Evolutionary conservation across 2,113 vertebrate genomes (phyloP), one percentile per base, ranked within the genome.

Genomic region (Ceyx cyanopectus): DNA sequence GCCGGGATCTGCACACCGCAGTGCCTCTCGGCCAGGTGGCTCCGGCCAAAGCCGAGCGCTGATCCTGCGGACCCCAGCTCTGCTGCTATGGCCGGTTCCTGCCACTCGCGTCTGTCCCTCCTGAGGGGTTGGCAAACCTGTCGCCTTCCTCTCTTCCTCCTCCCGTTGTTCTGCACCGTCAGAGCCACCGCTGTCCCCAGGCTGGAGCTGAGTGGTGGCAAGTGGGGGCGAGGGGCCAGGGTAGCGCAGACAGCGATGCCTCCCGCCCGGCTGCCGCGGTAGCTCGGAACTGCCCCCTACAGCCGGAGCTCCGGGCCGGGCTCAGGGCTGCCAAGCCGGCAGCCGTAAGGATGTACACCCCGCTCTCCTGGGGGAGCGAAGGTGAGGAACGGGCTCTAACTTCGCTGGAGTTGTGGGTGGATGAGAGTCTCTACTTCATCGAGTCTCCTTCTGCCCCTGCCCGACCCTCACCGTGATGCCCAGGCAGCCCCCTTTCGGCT

Each of bases 371-470:
- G 9, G 41, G 41, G 16, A 87, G 76, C 7, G n/a, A 65, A 56
- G 68, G 30, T 61, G 83, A 89, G 81, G 63, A 79, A 54, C 6
- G 46, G 56, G 43, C 62, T 89, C 70, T 87, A 95, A 95, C 92
- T 96, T 96, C 30, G 13, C 51, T 66, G 5, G 89, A 96, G 95
- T 93, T 92, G 56, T 67, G 46, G 40, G 77, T 85, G 70, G 82
- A 70, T 82, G 81, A 24, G 9, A 45, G 26, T 51, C 30, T 40
- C 15, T 45, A 19, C 53, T 72, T 83, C 60, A 4, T 2, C 60
- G 12, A 73, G 62, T 84, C 21, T 92, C 24, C 74, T 70, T 40
- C 46, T 85, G 87, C 41, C n/a, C 57, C 65, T 89, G 12, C 19
- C 48, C 5, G 48, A 10, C 32, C 46, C 70, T 19, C 68, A 17